A percentile compares a stretch with the other conserved stretches of the same genome.
Evolutionary conservation across 2,888 invertebrate genomes (phyloP).

Genomic region (Tortrix viridana): DNA sequence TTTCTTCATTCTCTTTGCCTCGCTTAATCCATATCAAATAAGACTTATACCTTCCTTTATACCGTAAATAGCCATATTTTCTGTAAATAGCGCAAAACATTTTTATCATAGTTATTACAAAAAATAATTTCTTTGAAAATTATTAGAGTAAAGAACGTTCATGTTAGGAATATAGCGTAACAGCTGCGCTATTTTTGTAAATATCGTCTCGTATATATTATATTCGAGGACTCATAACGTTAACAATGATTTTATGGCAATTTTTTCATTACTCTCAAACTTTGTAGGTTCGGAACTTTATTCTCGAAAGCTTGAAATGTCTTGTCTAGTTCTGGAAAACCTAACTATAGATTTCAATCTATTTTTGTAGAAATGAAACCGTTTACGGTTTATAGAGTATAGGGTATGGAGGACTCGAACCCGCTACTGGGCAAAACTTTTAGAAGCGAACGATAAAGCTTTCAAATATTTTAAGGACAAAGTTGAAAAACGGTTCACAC

Average conservation of each 20-base stretch:
- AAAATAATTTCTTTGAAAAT: conserved; percentile 1
- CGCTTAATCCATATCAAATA: conserved; percentile 53
- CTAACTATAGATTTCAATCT: not conserved
- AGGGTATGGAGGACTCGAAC: not conserved
- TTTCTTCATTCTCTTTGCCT: conserved; percentile 56
- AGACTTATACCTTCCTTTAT: conserved; percentile 24
- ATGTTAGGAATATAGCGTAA: not conserved
- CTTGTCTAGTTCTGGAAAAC: not conserved
- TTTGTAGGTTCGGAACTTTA: too few species aligned
- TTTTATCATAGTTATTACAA: conserved; percentile 1
- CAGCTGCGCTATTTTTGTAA: not conserved
- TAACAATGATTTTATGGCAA: not conserved
- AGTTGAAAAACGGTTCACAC: conserved; percentile 20
- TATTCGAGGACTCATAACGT: too few species aligned
- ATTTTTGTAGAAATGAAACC: not conserved
- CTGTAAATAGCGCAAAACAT: conserved; percentile 1
- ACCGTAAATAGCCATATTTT: conserved; percentile 22
- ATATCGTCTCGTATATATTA: too few species aligned
- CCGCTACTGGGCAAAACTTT: not conserved
- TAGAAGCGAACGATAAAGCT: not conserved
- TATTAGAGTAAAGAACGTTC: not conserved
- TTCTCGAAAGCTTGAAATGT: not conserved
- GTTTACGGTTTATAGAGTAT: not conserved
- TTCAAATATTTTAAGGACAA: conserved; percentile 21
- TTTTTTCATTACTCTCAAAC: not conserved